Base-by-base conservation (phyloP, 2,797 vertebrate species). In the Pyrocephalus nanus region DNA sequence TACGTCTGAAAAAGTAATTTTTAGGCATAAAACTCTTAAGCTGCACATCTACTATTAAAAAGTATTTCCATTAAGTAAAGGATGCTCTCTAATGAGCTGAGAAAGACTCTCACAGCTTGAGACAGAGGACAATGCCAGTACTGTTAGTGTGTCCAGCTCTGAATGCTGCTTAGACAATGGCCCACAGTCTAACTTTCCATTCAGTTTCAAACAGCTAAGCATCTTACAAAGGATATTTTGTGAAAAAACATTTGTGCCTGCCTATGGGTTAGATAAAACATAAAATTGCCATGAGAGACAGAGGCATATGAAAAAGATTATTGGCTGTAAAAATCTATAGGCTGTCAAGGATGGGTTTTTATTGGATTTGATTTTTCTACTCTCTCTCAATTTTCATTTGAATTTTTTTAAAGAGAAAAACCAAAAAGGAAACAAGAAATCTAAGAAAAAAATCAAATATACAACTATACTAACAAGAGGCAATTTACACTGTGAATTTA, bases 201-300 rank as follows among this genome's bases (percentile, higher is more conserved):
- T 76, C 45, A 76, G 47, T 87, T 89, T 82, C 64, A 82, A 91
- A 76, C 67, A 77, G 86, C 53, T 67, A 95, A 74, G 60, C 53
- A 60, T 67, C 38, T 36, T 81, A 94, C 74, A 93, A 87, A 89
- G 60, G 45, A 26, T 70, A 79, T 93, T 94, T 95, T 95, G 88
- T 95, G 55, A 84, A 90, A 90, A 95, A 88, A 77, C 17, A 75
- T 80, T 95, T 85, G 18, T 82, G 55, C 48, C 88, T 71, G 64
- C 60, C 48, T 84, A 71, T 0, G 3, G 8, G n/a, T 70, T 69
- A 81, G 45, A 82, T 50, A 89, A 87, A 95, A 80, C 42, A 53
- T 73, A 61, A 87, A 95, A 82, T 15, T 74, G 42, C 90, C 77
- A 77, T 85, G 42, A 93, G 55, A 93, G 64, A 86, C 32, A 94